Evolutionary conservation across 2,888 invertebrate species (phyloP), one percentile per base, ranked within the genome.

Genomic region (Lepas anatifera): DNA sequence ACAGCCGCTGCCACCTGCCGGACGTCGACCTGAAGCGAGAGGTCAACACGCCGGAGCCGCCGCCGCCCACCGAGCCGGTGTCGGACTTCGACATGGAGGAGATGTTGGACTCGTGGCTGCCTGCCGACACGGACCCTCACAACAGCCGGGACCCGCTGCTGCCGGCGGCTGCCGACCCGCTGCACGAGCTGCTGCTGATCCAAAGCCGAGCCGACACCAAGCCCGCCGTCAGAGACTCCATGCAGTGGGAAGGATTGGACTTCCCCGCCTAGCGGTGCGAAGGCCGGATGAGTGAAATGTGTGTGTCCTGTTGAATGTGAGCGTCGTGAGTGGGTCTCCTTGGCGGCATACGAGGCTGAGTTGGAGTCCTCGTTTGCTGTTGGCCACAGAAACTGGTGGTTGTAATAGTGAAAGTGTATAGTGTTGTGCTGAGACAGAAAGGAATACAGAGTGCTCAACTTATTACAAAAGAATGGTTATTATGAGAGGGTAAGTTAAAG

Each of bases 111-210:
- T 22, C 58, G 32, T 58, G 58, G 58, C 58, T 58, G 32, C 58
- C 58, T 4, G 58, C 58, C 35, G 35, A 58, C 58, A 58, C 32
- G 22, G 58, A 58, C 58, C n/a, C 35, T 16, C 70, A 72, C 68
- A 72, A 72, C 63, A 43, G 63, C n/a, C 69, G 72, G 41, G 73
- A 73, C 67, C 73, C 73, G 25, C 69, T 73, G 52, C 70, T 73
- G 68, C 71, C 71, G 39, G 71, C 70, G 69, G 73, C 71, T 39
- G 70, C 70, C 39, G 73, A 74, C 68, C 73, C 72, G 35, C 50
- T 73, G 37, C 16, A 10, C 18, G 73, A 73, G 70, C 71, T 72
- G 68, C 71, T 71, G 35, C 71, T 69, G 37, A 66, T 74, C n/a
- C 73, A 74, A 46, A 72, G 73, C 50, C 67, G 74, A 74, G 67